Evolutionary conservation across 2,113 vertebrate genomes (phyloP), one percentile per base, ranked within the genome.

Genomic region (Tragulus kanchil): DNA sequence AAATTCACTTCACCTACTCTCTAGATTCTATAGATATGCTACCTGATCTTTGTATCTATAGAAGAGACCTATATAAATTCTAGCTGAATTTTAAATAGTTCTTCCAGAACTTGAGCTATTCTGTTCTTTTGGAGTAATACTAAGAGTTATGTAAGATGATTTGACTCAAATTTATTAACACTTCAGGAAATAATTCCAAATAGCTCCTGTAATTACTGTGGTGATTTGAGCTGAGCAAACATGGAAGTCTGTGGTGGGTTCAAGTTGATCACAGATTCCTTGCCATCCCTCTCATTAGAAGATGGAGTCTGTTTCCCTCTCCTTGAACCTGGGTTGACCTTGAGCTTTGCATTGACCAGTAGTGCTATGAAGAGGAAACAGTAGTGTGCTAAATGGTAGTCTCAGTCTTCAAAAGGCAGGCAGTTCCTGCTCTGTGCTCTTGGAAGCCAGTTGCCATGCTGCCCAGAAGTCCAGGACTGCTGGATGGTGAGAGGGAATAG

Each of bases 31-130:
- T 85, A 86, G 90, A 89, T 79, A 83, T 21, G 86, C 58, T 58
- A 93, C 26, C 62, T 59, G 56, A 96, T 92, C 69, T 95, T 90
- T 87, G 36, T 48, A 82, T 89, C 82, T 94, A 48, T 85, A 95
- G 78, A 97, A 82, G 10, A 92, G 64, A 87, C 23, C n/a, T 95
- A 28, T 28, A 84, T 86, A 94, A 89, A 86, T 92, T 94, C 36
- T 13, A 95, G 56, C 54, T 92, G 62, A 95, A 89, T 95, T 96
- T 96, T 93, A 91, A 96, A 78, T 67, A 84, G 8, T 79, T 96
- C 94, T 93, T 69, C 14, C 77, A 92, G 58, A 97, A 89, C 93
- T 89, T 85, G 28, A 95, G 69, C 45, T 62, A 1, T 96, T 94
- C 97, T 93, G 4, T 89, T 96, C 50, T 95, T 92, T 93, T 54